phyloP scores from a whole-genome alignment of 92 coral and sea anemone species.

The Phenganax stokvisi region DNA sequence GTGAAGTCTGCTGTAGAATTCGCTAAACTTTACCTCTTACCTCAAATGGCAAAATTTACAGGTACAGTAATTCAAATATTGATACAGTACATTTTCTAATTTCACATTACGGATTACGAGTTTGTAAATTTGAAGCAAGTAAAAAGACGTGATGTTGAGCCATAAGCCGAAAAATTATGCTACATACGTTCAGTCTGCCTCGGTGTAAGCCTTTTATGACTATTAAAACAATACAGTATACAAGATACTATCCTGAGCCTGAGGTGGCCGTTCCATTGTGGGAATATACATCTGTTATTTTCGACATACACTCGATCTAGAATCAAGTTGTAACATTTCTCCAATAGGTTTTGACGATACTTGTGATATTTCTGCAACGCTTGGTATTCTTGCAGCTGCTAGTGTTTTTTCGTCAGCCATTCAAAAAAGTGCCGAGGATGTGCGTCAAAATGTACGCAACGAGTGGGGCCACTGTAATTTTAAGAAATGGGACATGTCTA shows the following conservation, averaged over 20 bases:
- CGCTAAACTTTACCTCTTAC: conserved; percentile 66
- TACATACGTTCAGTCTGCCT: too few species aligned
- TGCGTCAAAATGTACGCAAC: conserved; percentile 57
- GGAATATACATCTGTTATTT: too few species aligned
- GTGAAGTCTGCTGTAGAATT: conserved; percentile 59
- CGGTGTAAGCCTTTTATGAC: too few species aligned
- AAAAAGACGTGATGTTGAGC: not conserved
- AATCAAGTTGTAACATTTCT: not conserved
- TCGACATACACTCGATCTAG: too few species aligned
- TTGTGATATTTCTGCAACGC: conserved; percentile 70
- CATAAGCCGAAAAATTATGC: too few species aligned
- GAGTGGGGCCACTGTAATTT: conserved; percentile 87
- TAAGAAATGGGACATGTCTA: conserved; percentile 48
- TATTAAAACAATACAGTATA: too few species aligned
- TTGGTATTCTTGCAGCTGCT: conserved; percentile 58
- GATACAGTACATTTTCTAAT: not conserved
- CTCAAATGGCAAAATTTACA: conserved; percentile 68
- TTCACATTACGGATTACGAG: not conserved
- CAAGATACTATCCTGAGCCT: too few species aligned
- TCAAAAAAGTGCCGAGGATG: conserved; percentile 54
- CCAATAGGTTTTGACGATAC: conserved; percentile 53
- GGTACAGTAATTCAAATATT: conserved; percentile 22
- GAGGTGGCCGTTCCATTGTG: too few species aligned
- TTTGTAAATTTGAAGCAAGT: not conserved
- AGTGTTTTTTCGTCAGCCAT: conserved; percentile 46